These are phyloP conservation scores for Sthenelais limicola DNA, from an alignment of 2,888 invertebrate species.

Conservation along the genomic window DNA sequence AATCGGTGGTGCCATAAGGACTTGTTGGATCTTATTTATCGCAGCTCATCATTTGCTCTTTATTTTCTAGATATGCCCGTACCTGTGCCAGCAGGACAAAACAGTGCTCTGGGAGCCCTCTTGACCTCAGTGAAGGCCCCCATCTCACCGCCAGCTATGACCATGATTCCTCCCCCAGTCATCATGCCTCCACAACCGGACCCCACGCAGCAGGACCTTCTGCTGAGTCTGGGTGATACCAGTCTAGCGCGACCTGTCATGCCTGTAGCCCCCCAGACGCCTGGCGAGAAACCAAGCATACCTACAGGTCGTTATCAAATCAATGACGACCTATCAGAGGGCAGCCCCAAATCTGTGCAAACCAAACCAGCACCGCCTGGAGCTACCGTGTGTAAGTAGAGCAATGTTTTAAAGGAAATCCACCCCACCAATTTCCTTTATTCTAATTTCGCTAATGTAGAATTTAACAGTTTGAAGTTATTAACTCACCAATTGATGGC, in stretches of 20 bases:
- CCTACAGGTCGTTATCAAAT: constrained; percentile 41
- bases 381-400: constrained; percentile 66
- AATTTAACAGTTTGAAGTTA: no score
- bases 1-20: no score
- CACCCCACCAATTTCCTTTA: no score
- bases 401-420: no score
- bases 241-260: neutral
- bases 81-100: constrained; percentile 25
- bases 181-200: neutral
- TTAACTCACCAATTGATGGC: constrained; percentile 9
- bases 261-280: constrained; percentile 7
- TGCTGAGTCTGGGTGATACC: neutral
- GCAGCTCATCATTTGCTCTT: neutral
- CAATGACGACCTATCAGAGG: constrained; percentile 63
- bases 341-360: constrained; percentile 59
- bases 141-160: constrained; percentile 37
- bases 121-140: constrained; percentile 44
- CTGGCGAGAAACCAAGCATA: constrained; percentile 37
- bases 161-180: constrained; percentile 32
- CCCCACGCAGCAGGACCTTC: neutral
- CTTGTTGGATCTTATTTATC: neutral
- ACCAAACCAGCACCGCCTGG: constrained; percentile 66
- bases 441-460: no score
- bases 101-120: constrained; percentile 46
- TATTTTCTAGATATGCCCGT: neutral